These are phyloP conservation scores for Pterocles gutturalis DNA, from an alignment of 2,113 vertebrate genomes.

Conservation along the genomic window DNA sequence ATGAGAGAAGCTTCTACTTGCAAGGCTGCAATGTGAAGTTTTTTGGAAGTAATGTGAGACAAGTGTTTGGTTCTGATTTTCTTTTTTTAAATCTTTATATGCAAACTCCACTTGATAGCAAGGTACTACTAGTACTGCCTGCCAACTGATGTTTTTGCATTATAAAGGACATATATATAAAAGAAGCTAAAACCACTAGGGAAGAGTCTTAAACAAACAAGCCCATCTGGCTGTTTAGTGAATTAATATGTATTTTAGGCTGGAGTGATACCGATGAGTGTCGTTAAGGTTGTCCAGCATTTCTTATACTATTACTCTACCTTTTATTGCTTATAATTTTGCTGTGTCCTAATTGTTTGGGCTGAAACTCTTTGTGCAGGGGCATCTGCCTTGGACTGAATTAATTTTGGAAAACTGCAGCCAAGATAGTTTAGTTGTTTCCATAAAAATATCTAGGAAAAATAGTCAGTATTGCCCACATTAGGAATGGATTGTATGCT, in stretches of 20 bases:
- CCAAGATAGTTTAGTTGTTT: slow-evolving; percentile 18
- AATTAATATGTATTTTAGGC: slow-evolving; percentile 38
- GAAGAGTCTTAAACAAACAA: slow-evolving; percentile 55
- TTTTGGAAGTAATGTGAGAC: not conserved
- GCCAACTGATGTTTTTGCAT: slow-evolving; percentile 46
- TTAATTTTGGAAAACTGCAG: slow-evolving; percentile 4
- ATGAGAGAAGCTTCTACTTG: not conserved
- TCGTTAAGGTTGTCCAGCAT: slow-evolving; percentile 32
- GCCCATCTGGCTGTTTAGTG: slow-evolving; percentile 41
- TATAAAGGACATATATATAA: not conserved
- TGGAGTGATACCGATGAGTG: not conserved
- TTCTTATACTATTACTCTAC: not conserved
- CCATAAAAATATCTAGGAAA: not conserved
- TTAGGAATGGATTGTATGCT: not conserved
- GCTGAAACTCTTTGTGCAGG: slow-evolving; percentile 11
- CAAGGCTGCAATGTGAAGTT: not conserved
- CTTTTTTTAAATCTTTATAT: not conserved
- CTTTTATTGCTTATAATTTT: slow-evolving; percentile 18
- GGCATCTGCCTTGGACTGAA: slow-evolving; percentile 20
- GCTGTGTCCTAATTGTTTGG: slow-evolving; percentile 20
- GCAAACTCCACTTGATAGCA: not conserved
- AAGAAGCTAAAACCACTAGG: not conserved
- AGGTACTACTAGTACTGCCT: not conserved
- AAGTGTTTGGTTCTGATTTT: not conserved
- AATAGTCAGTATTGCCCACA: not conserved